Evolutionary conservation across 2,797 vertebrate genomes (phyloP).

Genomic region (Vultur gryphus): DNA sequence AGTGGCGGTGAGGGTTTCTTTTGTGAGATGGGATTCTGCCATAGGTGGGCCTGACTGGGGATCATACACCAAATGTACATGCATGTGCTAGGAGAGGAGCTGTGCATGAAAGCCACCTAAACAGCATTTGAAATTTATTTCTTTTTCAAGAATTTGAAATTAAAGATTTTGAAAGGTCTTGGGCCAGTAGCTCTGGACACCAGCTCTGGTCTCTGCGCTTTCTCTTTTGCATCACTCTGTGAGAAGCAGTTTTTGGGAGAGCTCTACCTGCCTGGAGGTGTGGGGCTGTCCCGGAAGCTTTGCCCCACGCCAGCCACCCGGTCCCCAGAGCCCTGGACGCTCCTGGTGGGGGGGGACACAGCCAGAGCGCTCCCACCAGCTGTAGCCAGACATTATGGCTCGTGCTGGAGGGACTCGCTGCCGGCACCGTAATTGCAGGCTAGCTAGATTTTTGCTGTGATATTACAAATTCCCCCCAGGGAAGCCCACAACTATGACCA

Average conservation of each 20-base stretch:
- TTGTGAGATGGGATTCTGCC: background rate
- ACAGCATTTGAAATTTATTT: too few relatives aligned
- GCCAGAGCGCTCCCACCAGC: background rate
- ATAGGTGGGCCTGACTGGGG: background rate
- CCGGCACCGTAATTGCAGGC: constrained; percentile 27
- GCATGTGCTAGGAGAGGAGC: fast-evolving
- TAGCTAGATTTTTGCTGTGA: constrained; percentile 37
- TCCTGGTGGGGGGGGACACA: background rate
- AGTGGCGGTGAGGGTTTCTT: background rate
- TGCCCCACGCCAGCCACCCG: fast-evolving
- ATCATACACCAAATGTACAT: background rate
- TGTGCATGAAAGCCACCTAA: background rate
- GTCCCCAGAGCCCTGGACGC: background rate
- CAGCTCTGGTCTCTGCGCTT: background rate
- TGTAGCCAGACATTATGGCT: constrained; percentile 46
- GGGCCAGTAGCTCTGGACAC: too few relatives aligned
- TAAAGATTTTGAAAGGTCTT: background rate
- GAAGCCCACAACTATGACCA: constrained; percentile 27
- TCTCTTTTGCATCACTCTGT: background rate
- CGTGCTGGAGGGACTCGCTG: background rate
- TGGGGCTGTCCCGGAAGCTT: background rate
- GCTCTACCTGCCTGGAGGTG: background rate
- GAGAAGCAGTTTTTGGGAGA: background rate
- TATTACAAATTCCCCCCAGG: constrained; percentile 37
- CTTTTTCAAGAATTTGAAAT: background rate